Conservation (phyloP, 2,888 invertebrate species). For the Oxyscelio sp. region DNA sequence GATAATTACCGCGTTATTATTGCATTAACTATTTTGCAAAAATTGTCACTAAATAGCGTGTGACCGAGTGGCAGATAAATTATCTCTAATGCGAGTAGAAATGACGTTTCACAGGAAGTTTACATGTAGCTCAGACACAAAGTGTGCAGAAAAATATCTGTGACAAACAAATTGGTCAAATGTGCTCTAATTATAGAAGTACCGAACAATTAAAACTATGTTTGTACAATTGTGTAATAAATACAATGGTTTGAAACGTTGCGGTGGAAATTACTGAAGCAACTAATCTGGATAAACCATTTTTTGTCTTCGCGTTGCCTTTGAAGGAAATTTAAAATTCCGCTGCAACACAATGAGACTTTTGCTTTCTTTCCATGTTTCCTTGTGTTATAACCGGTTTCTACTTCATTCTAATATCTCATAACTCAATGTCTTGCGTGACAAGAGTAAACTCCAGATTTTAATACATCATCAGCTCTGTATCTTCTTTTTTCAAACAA, state of each 20-base stretch:
- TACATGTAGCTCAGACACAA: not conserved
- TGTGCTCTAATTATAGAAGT: not conserved
- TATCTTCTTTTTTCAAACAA: not conserved
- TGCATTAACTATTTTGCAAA: conserved; percentile 13
- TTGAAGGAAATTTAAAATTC: conserved; percentile 12
- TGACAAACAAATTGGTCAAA: not conserved
- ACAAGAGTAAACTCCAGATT: conserved; percentile 5
- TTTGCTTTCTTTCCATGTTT: conserved; percentile 16
- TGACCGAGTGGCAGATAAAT: conserved; percentile 18
- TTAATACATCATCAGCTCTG: not conserved
- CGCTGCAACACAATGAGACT: conserved; percentile 1
- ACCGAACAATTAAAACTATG: not conserved
- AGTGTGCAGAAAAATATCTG: not conserved
- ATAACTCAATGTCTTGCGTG: conserved; percentile 15
- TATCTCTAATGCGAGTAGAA: not conserved
- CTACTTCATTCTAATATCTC: conserved; percentile 36
- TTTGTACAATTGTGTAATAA: not conserved
- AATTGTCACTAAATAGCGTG: conserved; percentile 19
- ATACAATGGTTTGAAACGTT: not conserved
- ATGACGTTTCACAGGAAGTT: not conserved
- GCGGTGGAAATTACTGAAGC: not conserved
- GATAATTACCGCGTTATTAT: conserved; percentile 34
- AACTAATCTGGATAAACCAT: not conserved
- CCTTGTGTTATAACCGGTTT: conserved; percentile 17
- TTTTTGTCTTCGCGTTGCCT: not conserved